Evolutionary conservation across 2,797 vertebrate species (phyloP).

Genomic region (Artibeus lituratus): DNA sequence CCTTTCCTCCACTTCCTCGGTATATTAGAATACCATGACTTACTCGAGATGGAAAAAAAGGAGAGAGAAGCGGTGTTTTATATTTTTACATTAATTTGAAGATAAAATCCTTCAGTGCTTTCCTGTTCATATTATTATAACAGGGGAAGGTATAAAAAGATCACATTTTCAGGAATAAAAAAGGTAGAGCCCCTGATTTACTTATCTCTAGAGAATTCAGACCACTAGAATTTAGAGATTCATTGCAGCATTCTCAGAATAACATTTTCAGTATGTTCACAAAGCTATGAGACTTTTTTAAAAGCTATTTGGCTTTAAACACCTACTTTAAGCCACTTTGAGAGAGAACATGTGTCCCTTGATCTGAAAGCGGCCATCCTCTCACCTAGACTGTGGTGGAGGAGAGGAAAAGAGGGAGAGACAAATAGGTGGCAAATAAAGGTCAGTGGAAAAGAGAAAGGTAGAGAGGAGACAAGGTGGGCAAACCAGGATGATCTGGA

Average conservation of each 20-base stretch:
- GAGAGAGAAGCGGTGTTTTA: not conserved
- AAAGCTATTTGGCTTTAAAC: conserved; percentile 8
- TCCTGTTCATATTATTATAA: not conserved
- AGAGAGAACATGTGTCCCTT: not conserved
- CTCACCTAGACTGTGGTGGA: not conserved
- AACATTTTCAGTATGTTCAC: not conserved
- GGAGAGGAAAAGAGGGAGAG: not conserved
- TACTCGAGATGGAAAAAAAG: not conserved
- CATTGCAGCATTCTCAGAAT: not conserved
- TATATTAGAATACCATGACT: not conserved
- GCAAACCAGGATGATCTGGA: no score
- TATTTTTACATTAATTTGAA: not conserved
- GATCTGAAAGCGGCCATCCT: not conserved
- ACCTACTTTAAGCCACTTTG: not conserved
- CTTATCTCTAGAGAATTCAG: not conserved
- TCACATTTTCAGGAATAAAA: not conserved
- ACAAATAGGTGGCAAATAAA: not conserved
- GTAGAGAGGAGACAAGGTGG: not conserved
- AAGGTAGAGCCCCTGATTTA: not conserved
- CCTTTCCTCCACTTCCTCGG: not conserved
- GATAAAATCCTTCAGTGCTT: not conserved
- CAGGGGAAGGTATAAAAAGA: not conserved
- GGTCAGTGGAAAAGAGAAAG: not conserved
- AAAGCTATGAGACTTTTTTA: not conserved
- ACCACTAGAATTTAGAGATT: not conserved